Evolutionary conservation across 2,797 vertebrate species (phyloP), one percentile per base, ranked within the genome.

Genomic region (Momotus momota): DNA sequence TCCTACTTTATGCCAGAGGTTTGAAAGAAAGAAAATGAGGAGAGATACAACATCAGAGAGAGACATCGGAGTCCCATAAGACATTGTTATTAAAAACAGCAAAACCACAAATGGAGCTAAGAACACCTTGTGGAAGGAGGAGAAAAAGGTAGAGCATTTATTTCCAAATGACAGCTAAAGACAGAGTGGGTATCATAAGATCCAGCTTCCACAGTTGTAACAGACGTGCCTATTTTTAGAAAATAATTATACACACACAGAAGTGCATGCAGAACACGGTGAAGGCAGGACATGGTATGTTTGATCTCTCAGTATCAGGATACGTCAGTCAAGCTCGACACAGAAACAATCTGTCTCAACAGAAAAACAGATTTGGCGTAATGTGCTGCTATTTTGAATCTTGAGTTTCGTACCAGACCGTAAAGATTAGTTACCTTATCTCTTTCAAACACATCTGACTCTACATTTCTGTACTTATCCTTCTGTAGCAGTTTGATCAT

Each of bases 41-140:
- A 72, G 66, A 92, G 45, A n/a, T 54, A 29, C 3, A 90, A 52
- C 35, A 94, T 90, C 66, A 82, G 38, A 90, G 29, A 72, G 31
- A 38, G 41, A 31, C 64, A 95, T 45, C 51, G 69, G 40, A 91
- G 51, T 84, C 85, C 90, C 92, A 10, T 86, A 91, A 92, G 81
- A 93, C 77, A 74, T 5, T 1, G 9, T 70, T 90, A 81, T 60
- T 91, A 86, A 91, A 86, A 93, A 10, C 12, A 41, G 43, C 26
- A 88, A 83, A 92, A 41, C 31, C 33, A 81, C 0, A 0, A 86
- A 52, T 9, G 38, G 49, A 83, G 25, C 35, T 55, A 51, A 40
- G 80, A 93, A 70, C 73, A 75, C 43, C 73, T 80, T 55, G 86
- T 43, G 21, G 40, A 87, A 81, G 31, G 33, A 66, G 4, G 10